Conservation (phyloP, 2,797 vertebrate genomes). For the Percopsis omiscomaycus region DNA sequence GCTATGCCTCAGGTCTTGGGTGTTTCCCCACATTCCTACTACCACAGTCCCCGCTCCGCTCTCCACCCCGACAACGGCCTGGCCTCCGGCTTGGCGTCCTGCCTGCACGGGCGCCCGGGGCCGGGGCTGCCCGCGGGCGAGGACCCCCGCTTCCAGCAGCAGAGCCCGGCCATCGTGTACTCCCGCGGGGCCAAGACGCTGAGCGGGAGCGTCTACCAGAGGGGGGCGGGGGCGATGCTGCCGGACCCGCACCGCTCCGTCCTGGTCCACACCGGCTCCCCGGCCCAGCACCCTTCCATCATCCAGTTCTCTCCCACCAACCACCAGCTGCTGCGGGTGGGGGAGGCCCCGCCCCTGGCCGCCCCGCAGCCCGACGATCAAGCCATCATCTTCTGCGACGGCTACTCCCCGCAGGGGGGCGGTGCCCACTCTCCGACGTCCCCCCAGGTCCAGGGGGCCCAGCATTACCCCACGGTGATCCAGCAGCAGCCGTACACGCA, state of each 20-base stretch:
- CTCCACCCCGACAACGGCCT: slow-evolving; percentile 84
- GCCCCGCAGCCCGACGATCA: slow-evolving; percentile 74
- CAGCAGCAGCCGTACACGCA: slow-evolving; percentile 85
- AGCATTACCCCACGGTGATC: slow-evolving; percentile 89
- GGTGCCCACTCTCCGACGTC: slow-evolving; percentile 69
- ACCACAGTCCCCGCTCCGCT: slow-evolving; percentile 83
- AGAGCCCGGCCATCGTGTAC: slow-evolving; percentile 86
- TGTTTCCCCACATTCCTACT: slow-evolving; percentile 86
- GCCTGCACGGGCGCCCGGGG: slow-evolving; percentile 85
- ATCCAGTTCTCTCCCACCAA: slow-evolving; percentile 89
- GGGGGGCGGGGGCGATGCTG: slow-evolving; percentile 76
- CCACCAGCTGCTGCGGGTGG: slow-evolving; percentile 86
- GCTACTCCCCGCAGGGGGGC: slow-evolving; percentile 72
- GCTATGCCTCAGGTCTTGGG: slow-evolving; percentile 85
- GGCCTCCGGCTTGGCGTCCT: slow-evolving; percentile 85
- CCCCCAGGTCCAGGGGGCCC: slow-evolving; percentile 41
- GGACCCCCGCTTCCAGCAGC: slow-evolving; percentile 88
- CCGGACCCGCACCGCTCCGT: slow-evolving; percentile 91
- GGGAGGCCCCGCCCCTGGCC: slow-evolving; percentile 65
- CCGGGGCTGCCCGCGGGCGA: slow-evolving; percentile 81
- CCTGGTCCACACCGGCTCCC: slow-evolving; percentile 89
- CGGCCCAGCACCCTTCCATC: slow-evolving; percentile 84
- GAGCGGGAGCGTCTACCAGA: slow-evolving; percentile 83
- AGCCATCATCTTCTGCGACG: slow-evolving; percentile 91
- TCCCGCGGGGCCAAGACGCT: slow-evolving; percentile 85